Base-by-base conservation (phyloP, 2,888 invertebrate genomes). In the Taphrorychus bicolor region DNA sequence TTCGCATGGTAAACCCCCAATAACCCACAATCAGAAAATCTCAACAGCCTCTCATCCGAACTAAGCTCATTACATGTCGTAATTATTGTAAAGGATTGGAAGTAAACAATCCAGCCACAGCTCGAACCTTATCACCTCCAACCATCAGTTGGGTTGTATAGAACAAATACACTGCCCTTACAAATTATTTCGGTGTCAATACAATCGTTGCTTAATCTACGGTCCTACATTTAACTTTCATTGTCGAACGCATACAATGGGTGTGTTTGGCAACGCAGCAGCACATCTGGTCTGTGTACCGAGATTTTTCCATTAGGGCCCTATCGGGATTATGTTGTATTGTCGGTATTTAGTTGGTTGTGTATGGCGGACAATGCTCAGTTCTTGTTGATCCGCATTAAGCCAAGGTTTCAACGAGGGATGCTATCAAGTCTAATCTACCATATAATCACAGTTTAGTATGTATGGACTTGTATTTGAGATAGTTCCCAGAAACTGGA, bases 191-290 rank as follows among this genome's bases (percentile, higher is more conserved):
- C 74, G 76, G 78, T 76, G 80, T 81, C 80, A 81, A 81, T 80
- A 80, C 79, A 80, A 79, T 80, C 77, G 78, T 77, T 80, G 77
- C 80, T 80, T 81, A 81, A 81, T 81, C 81, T 79, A 76, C 78
- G 79, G 80, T 80, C 81, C 78, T 77, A 78, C 80, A 79, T 81
- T 81, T 81, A 81, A 81, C 81, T 81, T 81, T 81, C 80, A 80
- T 81, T 81, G 80, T 69, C 76, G 72, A 3, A 74, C 75, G 76
- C 76, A 76, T 78, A 80, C 79, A 81, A 80, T 80, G 79, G 76
- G 78, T 80, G n/a, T n/a, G 75, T 75, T 79, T 81, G 78, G 79
- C 77, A 79, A 80, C 78, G 78, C 77, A 76, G 76, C 77, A 77
- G 80, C 80, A 81, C 81, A 81, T 80, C 81, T 81, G 81, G 79